Evolutionary conservation across 2,113 vertebrate species (phyloP).

Genomic region (Pipa parva): DNA sequence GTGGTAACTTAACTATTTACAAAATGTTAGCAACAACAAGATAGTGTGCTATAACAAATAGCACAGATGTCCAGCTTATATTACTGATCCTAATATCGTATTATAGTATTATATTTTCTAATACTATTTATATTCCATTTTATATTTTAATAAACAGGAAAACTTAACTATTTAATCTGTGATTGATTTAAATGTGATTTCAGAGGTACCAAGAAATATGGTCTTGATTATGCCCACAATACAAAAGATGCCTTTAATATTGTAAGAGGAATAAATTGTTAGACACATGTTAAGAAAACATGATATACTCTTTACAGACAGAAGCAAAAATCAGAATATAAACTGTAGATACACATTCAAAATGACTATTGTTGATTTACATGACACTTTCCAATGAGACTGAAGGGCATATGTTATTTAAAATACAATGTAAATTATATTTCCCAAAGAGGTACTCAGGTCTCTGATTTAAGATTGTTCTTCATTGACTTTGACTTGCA

Average conservation of each 20-base stretch:
- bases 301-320: too few species aligned
- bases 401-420: constrained; percentile 17
- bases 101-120: too few species aligned
- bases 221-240: too few species aligned
- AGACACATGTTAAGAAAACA: neutral
- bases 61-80: too few species aligned
- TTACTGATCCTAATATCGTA: too few species aligned
- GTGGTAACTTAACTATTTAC: too few species aligned
- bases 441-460: constrained; percentile 12
- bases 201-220: too few species aligned
- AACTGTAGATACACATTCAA: neutral
- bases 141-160: neutral
- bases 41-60: too few species aligned
- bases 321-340: neutral
- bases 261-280: neutral
- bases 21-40: too few species aligned
- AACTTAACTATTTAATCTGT: neutral
- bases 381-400: neutral
- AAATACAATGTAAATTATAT: constrained; percentile 13
- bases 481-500: constrained; percentile 6
- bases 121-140: neutral
- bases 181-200: too few species aligned
- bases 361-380: constrained; percentile 1
- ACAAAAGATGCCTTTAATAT: too few species aligned
- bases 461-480: constrained; percentile 17